phyloP scores from a whole-genome alignment of 2,888 invertebrate species.

The Luffia ferchaultella region DNA sequence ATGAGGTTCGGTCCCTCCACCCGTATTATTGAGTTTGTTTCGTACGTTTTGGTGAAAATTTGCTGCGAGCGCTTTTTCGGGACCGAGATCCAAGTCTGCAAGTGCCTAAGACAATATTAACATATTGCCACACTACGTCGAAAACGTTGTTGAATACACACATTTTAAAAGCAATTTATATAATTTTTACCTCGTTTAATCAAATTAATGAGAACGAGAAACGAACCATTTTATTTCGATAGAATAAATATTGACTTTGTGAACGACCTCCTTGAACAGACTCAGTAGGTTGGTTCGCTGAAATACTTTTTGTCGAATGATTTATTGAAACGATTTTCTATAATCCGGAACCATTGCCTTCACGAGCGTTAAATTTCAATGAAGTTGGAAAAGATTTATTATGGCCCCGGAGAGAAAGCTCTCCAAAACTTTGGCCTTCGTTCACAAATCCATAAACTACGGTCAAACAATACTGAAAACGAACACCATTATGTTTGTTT shows the following conservation, averaged over 20 bases:
- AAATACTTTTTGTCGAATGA: constrained; percentile 24
- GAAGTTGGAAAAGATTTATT: constrained; percentile 24
- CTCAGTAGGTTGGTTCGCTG: constrained; percentile 2
- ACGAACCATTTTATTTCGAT: too few relatives aligned
- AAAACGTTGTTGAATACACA: too few relatives aligned
- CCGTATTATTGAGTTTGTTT: constrained; percentile 3
- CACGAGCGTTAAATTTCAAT: constrained; percentile 25
- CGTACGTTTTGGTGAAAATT: not conserved
- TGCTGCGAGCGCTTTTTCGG: not conserved
- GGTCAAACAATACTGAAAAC: not conserved
- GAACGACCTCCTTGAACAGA: not conserved
- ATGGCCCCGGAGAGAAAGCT: constrained; percentile 12
- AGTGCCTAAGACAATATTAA: not conserved
- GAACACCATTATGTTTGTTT: too few relatives aligned
- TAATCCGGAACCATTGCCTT: constrained; percentile 22
- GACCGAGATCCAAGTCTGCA: not conserved
- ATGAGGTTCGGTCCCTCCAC: constrained; percentile 1
- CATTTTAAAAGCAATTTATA: too few relatives aligned
- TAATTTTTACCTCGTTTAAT: too few relatives aligned
- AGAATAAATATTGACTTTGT: too few relatives aligned
- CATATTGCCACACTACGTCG: not conserved
- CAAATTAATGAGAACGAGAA: too few relatives aligned
- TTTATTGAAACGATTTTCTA: constrained; percentile 22
- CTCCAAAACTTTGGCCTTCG: constrained; percentile 13
- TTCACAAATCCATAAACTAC: not conserved